Base-by-base conservation (phyloP, 2,797 vertebrate species). In the Melanotaenia nigrans region DNA sequence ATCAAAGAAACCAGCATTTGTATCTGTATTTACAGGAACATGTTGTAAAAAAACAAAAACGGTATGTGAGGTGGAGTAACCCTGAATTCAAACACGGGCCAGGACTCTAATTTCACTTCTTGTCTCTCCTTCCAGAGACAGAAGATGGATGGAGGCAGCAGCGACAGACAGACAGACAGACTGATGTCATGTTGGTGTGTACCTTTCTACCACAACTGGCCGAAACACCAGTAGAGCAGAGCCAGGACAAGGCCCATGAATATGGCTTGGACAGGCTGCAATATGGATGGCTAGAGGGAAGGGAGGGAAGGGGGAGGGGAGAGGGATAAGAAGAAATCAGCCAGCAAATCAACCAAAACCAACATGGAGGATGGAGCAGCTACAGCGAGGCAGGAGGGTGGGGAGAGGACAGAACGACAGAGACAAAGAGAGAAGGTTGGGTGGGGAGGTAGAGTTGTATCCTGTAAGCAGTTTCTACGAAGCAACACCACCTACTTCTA, bases 181-280 rank as follows among this genome's bases (percentile, higher is more conserved):
- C 76, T 70, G 78, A 83, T 79, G 89, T 84, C 77, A 84, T 86
- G 87, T 88, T 73, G 83, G 81, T 79, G 88, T 89, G 95, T 99
- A 99, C 98, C 98, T 99, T 97, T 97, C 97, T 99, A 99, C 97
- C 97, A 99, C 96, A 99, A 97, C 94, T 97, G 97, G 96, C 96
- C 95, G 96, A 96, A 97, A 97, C 96, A 99, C 97, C 98, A 99
- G 96, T 97, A 99, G 96, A 99, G 96, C 97, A 99, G 96, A 97
- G 95, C 97, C 97, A 99, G 96, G 96, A 97, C 95, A 96, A 99
- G 96, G 95, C 96, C 96, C 96, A 99, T 97, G 97, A 96, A 96
- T 95, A 99, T 95, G 96, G 97, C 97, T 97, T 96, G 98, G 97
- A 97, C 96, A 94, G 97, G 98, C 96, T 98, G 97, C 96, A 97